Percentiles rank a stretch among this genome's conserved stretches.
These are phyloP conservation scores for Thalpophila matura DNA, from an alignment of 2,888 invertebrate genomes.

Conservation along the genomic window DNA sequence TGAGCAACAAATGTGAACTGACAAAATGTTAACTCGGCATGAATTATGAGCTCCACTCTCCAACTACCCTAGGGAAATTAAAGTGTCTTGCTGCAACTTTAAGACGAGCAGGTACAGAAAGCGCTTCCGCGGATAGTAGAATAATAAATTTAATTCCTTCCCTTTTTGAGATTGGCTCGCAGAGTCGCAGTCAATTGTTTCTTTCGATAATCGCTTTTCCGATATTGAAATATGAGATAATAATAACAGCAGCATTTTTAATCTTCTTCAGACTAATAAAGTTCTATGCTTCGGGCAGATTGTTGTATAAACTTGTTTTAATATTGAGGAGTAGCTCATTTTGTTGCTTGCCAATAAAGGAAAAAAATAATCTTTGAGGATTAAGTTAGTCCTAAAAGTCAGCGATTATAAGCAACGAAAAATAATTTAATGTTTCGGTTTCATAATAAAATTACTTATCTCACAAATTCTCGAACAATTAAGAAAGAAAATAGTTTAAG, in stretches of 20 bases:
- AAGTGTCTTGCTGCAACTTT: slow-evolving; percentile 89
- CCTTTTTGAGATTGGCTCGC: slow-evolving; percentile 74
- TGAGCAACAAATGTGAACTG: slow-evolving; percentile 86
- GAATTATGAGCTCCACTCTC: slow-evolving; percentile 87
- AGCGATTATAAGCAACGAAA: not conserved
- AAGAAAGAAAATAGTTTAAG: slow-evolving; percentile 6
- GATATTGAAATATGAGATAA: slow-evolving; percentile 38
- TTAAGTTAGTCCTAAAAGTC: fast-evolving
- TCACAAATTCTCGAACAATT: not conserved
- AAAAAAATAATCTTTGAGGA: too few species aligned
- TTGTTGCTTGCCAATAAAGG: not conserved
- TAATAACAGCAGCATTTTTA: slow-evolving; percentile 32
- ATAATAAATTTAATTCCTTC: slow-evolving; percentile 81
- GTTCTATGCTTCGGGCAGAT: slow-evolving; percentile 19
- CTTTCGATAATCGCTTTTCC: slow-evolving; percentile 38
- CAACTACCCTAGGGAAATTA: slow-evolving; percentile 87
- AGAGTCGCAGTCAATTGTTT: slow-evolving; percentile 71
- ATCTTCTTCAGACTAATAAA: slow-evolving; percentile 38
- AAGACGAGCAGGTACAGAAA: slow-evolving; percentile 84
- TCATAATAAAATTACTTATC: not conserved
- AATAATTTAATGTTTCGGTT: not conserved
- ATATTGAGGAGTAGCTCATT: slow-evolving; percentile 16
- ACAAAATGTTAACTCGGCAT: slow-evolving; percentile 89
- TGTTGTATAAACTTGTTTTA: slow-evolving; percentile 24
- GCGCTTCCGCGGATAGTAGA: slow-evolving; percentile 74